Evolutionary conservation across 2,797 vertebrate genomes (phyloP), one percentile per base, ranked within the genome.

Genomic region (Falco columbarius): DNA sequence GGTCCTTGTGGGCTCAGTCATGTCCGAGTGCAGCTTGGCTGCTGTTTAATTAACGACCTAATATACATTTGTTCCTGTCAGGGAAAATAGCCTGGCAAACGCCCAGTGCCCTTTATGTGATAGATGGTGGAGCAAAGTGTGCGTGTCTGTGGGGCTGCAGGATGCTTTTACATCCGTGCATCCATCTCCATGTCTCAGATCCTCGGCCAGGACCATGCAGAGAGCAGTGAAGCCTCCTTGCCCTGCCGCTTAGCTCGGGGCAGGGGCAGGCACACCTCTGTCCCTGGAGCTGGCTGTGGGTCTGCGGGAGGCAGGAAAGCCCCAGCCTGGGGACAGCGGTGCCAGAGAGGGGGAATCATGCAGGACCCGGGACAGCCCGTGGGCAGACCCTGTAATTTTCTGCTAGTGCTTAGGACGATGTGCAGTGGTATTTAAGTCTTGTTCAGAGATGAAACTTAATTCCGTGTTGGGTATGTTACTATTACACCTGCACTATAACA

Each of bases 21-120:
- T 61, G 73, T 52, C 70, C 0, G 2, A 77, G 71, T 22, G 36
- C 68, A 70, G 83, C 86, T 62, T n/a, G 62, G 83, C 85, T 89
- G 85, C 81, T 95, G 56, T 88, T 97, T 97, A 98, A 97, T 97
- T 95, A 97, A 94, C 70, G 94, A 58, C 80, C 92, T 89, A 42
- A 91, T 73, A 89, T 73, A 54, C 70, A 72, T 92, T 96, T 94
- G 77, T 68, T 94, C 86, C 92, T 95, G 94, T 83, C 77, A 52
- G 62, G 90, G 89, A 71, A 95, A 95, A 97, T 75, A 92, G 95
- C 44, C 65, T 49, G 52, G 83, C 89, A 75, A 83, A 95, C 90
- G 91, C 89, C 70, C 67, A 68, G 77, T 97, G 97, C 94, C 97
- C 97, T 98, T 98, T 98, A 77, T 2, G 32, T 96, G 94, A 97